A percentile compares a stretch with the other conserved stretches of the same genome.
phyloP scores from a whole-genome alignment of 2,888 invertebrate species.

The Drosophila nigricruria region DNA sequence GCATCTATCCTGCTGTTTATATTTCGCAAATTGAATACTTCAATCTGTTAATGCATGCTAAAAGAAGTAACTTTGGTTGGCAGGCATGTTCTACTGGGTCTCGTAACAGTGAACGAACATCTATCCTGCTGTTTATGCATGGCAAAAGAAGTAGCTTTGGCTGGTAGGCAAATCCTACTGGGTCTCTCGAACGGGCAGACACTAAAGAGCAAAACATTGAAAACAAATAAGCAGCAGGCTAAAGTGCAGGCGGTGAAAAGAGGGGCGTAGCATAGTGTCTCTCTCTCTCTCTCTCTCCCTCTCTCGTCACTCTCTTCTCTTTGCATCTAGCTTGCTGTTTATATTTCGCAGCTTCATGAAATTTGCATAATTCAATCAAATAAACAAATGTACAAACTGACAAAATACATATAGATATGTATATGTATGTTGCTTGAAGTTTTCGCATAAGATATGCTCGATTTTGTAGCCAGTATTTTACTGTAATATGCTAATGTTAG shows the following conservation, averaged over 20 bases:
- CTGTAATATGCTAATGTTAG: too few relatives aligned
- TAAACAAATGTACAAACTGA: background rate
- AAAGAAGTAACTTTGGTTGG: background rate
- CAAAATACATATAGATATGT: background rate
- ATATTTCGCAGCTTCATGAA: background rate
- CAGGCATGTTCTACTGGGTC: background rate
- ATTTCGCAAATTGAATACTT: background rate
- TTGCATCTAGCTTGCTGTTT: background rate
- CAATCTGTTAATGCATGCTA: background rate
- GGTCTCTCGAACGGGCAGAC: too few relatives aligned
- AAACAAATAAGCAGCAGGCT: background rate
- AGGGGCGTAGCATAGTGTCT: background rate
- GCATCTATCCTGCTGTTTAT: background rate
- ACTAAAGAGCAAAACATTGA: slow-evolving; percentile 17
- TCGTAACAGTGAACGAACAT: too few relatives aligned
- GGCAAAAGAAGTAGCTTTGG: background rate
- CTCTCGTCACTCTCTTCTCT: too few relatives aligned
- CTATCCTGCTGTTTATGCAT: background rate
- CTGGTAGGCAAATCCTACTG: background rate
- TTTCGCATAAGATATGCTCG: background rate
- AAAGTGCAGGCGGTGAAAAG: background rate
- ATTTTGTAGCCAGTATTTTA: background rate
- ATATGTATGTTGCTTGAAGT: background rate
- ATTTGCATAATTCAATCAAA: slow-evolving; percentile 1
- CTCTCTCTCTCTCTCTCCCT: background rate